Percentiles rank a stretch among this genome's conserved stretches.
Evolutionary conservation across 2,113 vertebrate species (phyloP).

Genomic region (Tychaedon coryphoeus): DNA sequence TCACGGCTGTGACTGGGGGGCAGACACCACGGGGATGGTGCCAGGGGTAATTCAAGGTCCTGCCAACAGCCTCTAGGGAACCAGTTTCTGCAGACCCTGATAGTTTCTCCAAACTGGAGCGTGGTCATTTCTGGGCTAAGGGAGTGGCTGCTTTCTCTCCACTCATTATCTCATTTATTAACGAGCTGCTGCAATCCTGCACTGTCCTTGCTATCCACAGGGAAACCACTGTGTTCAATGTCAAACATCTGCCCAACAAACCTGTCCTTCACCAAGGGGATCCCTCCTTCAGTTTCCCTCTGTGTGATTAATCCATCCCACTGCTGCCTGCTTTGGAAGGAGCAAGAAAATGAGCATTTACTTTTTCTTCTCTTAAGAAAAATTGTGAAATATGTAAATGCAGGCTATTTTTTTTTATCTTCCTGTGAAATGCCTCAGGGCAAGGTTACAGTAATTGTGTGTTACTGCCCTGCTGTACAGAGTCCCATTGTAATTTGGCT

Average conservation of each 20-base stretch:
- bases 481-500: neutral
- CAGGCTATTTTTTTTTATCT: neutral
- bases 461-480: neutral
- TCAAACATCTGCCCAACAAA: neutral
- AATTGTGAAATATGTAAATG: neutral
- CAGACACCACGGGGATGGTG: neutral
- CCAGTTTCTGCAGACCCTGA: neutral
- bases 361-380: neutral
- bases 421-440: slow-evolving; percentile 12
- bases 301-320: neutral
- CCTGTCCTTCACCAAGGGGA: neutral
- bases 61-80: neutral
- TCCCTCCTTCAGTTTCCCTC: neutral
- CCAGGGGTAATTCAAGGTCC: neutral
- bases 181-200: neutral
- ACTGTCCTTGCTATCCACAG: neutral
- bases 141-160: neutral
- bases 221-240: neutral
- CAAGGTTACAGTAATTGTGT: slow-evolving; percentile 12
- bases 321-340: neutral
- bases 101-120: neutral
- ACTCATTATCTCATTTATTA: neutral
- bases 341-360: neutral
- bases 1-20: neutral
- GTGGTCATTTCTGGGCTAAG: neutral